Evolutionary conservation across 2,888 invertebrate species (phyloP), one percentile per base, ranked within the genome.

Genomic region (Drosophila diplacantha): DNA sequence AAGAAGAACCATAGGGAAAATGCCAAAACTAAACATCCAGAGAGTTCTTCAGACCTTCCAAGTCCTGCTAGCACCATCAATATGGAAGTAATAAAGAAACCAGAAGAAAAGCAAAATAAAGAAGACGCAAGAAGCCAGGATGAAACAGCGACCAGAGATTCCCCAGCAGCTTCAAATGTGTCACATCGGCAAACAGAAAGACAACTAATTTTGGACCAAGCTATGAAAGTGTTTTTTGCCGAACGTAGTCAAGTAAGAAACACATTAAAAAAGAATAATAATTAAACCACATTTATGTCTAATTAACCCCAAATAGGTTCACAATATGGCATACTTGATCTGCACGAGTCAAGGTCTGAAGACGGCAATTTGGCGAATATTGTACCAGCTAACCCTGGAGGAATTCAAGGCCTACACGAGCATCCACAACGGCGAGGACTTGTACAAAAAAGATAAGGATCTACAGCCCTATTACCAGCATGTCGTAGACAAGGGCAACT

Each of bases 361-460:
- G 20, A 37, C 46, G 3, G 24, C 37, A 3, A 51, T 80, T 51
- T 80, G 84, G 84, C 66, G 56, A 8, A 54, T 74, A 22, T 29
- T 80, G 2, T 55, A 65, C 6, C 53, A 63, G 3, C 14, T 80
- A 8, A 71, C 26, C 5, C 20, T 37, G 3, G 1, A 31, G 5
- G 80, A 80, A 9, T 80, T 80, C 22, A 47, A 31, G 16, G 7
- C n/a, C 0, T 79, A 71, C 29, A 79, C 72, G 7, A n/a, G 16
- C 20, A 72, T 80, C 6, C 29, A 74, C 44, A 38, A 61, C 0
- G 68, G 38, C 1, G 38, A 37, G 3, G 12, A 29, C 0, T n/a
- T 78, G 7, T 69, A 69, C 29, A 14, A 49, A 3, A 37, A 63
- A 11, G 60, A 56, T 1, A 35, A 3, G 3, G 6, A 51, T 2